Conservation (phyloP, 2,797 vertebrate genomes). For the Eupleurogrammus muticus region DNA sequence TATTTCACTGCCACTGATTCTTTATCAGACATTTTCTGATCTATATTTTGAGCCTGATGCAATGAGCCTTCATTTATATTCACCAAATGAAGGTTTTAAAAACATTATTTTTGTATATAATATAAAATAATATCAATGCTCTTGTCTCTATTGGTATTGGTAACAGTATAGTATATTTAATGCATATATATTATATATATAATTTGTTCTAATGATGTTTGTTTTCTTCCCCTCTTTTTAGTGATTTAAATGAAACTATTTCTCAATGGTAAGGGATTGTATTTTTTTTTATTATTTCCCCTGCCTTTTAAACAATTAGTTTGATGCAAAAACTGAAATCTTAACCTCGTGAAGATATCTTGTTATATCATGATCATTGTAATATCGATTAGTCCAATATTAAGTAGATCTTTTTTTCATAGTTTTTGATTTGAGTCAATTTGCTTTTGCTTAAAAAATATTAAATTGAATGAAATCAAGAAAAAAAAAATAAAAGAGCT, state of each 20-base stretch:
- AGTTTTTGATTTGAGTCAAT: too few species aligned
- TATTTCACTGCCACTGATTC: neutral
- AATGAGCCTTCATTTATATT: neutral
- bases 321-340: too few species aligned
- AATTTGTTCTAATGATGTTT: slow-evolving; percentile 4
- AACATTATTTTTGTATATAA: neutral
- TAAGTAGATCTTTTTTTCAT: too few species aligned
- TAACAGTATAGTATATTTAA: neutral
- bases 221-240: slow-evolving; percentile 54
- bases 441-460: too few species aligned
- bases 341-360: neutral
- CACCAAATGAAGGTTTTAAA: neutral
- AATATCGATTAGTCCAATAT: too few species aligned
- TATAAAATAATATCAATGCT: neutral
- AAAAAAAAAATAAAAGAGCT: too few species aligned
- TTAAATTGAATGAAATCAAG: too few species aligned
- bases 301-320: neutral
- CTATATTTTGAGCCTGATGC: neutral
- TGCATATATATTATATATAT: too few species aligned
- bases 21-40: neutral
- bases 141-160: too few species aligned
- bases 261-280: slow-evolving; percentile 75
- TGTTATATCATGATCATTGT: too few species aligned
- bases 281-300: neutral
- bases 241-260: slow-evolving; percentile 82